A percentile compares a stretch with the other conserved stretches of the same genome.
phyloP scores from a whole-genome alignment of 2,797 vertebrate genomes.

The Molossus alvarezi region DNA sequence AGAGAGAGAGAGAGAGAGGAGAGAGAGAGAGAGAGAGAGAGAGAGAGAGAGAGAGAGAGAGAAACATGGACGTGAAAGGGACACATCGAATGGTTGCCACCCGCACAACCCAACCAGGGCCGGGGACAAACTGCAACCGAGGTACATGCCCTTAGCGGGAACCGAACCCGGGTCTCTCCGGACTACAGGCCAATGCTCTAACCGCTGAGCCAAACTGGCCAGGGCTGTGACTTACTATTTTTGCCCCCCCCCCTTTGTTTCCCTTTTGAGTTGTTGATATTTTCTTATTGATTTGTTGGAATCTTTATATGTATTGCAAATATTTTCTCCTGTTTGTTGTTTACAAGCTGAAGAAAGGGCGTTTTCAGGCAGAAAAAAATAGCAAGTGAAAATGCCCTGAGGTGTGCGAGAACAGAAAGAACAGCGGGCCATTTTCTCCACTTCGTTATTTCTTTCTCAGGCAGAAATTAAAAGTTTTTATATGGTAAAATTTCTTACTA shows the following conservation, averaged over 20 bases:
- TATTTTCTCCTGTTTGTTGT: background rate
- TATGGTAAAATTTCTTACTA: background rate
- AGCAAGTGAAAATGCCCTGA: slow-evolving; percentile 40
- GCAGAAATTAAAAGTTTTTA: slow-evolving; percentile 44
- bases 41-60: too few relatives aligned
- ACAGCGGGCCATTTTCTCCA: background rate
- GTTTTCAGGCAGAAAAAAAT: background rate
- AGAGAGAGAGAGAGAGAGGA: too few relatives aligned
- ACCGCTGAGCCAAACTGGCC: too few relatives aligned
- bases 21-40: too few relatives aligned
- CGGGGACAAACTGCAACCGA: too few relatives aligned
- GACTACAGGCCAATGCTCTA: too few relatives aligned
- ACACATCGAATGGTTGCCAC: too few relatives aligned
- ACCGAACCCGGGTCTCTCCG: too few relatives aligned
- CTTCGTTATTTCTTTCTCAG: slow-evolving; percentile 52
- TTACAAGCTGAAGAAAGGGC: slow-evolving; percentile 8
- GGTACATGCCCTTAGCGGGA: too few relatives aligned
- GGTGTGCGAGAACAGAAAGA: background rate
- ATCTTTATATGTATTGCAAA: slow-evolving; percentile 18
- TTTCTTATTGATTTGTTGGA: slow-evolving; percentile 58
- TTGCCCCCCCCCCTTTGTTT: background rate
- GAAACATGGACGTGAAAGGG: too few relatives aligned
- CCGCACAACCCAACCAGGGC: too few relatives aligned
- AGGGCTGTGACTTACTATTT: too few relatives aligned
- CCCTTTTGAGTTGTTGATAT: slow-evolving; percentile 1